These are phyloP conservation scores for Phyllopteryx taeniolatus DNA, from an alignment of 2,113 vertebrate species.

Conservation along the genomic window DNA sequence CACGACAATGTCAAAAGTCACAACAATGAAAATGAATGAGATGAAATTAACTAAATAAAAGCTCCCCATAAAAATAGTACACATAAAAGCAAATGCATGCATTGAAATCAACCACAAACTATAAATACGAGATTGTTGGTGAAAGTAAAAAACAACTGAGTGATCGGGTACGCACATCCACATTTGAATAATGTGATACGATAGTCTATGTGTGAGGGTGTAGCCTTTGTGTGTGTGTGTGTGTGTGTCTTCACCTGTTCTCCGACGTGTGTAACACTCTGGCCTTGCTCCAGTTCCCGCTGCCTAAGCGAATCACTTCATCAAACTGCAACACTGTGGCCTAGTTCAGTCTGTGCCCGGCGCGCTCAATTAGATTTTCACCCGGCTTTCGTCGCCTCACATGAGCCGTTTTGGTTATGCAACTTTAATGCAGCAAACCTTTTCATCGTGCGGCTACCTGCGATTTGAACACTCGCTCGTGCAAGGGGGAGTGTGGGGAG, in stretches of 20 bases:
- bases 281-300: constrained; percentile 37
- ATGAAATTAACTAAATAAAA: background rate
- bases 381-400: constrained; percentile 14
- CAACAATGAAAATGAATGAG: background rate
- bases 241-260: constrained; percentile 9
- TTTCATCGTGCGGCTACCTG: constrained; percentile 12
- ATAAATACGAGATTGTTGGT: background rate
- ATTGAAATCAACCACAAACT: background rate
- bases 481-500: background rate
- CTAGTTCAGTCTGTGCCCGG: constrained; percentile 28
- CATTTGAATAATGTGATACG: background rate
- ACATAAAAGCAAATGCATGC: background rate
- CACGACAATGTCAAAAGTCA: no score
- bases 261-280: background rate
- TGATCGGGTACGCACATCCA: background rate
- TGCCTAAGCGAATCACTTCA: constrained; percentile 34
- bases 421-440: constrained; percentile 2
- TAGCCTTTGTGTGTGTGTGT: background rate
- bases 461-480: constrained; percentile 7
- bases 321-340: constrained; percentile 15
- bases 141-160: background rate
- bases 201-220: background rate
- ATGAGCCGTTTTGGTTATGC: constrained; percentile 19
- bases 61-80: background rate
- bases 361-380: constrained; percentile 32